Base-by-base conservation (phyloP, 1,140 invertebrate genomes). In the Drosophila ironensis region DNA sequence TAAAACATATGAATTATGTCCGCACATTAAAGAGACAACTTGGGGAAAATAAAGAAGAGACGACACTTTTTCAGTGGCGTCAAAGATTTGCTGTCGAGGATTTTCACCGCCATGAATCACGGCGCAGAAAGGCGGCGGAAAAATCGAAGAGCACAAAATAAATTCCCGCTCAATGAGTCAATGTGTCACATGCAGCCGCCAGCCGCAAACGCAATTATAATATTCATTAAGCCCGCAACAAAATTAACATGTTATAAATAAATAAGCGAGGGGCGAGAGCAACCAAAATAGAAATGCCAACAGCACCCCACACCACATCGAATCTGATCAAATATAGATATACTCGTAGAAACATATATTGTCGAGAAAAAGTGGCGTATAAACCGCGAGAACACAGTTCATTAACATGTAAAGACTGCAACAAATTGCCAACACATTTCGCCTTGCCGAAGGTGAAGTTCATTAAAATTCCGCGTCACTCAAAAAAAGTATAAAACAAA, bases 1-100 rank as follows among this genome's bases (percentile, higher is more conserved):
- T 84, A 86, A 84, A 84, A 86, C 78, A 84, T 71, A 86, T 84
- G 78, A 84, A 78, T 86, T 84, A 84, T 84, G 80, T 64, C 56
- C 59, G 52, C 48, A 66, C 57, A 57, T 60, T 61, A 67, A 71
- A 52, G 67, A 52, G 47, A 71, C 69, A 45, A 61, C 30, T 56
- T 41, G 30, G 7, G 9, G 4, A 17, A 45, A 9, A 33, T 25
- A 54, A 7, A 35, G 47, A 28, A 30, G 8, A 30, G 9, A 35
- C 19, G 16, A 53, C 17, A 30, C 40, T 7, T 53, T 59, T 53
- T 59, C 57, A 27, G 63, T 63, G 59, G 59, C 56, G 59, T 63
- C 59, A 63, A 63, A 22, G 59, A 63, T 47, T 63, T 48, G 27
- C 19, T 27, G 56, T 12, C 14, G 56, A 63, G 56, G 20, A 38